A percentile compares a stretch with the other conserved stretches of the same genome.
phyloP scores from a whole-genome alignment of 2,888 invertebrate genomes.

The Bombylius discolor region DNA sequence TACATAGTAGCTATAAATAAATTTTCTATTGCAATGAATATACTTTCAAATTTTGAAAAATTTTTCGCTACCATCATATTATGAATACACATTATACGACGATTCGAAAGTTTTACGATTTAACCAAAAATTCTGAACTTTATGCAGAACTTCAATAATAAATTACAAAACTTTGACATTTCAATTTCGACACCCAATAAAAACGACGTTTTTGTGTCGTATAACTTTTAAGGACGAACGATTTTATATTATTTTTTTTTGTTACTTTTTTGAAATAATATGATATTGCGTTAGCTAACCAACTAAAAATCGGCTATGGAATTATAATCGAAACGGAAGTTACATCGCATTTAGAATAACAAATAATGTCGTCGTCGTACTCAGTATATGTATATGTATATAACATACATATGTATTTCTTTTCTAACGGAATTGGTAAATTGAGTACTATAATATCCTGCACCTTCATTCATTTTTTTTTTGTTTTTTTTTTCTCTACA shows the following conservation, averaged over 20 bases:
- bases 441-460: too few species aligned
- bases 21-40: too few species aligned
- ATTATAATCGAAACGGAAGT: not conserved
- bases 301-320: not conserved
- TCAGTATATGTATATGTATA: too few species aligned
- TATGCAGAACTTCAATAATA: conserved; percentile 2
- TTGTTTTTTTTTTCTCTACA: too few species aligned
- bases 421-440: too few species aligned
- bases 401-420: too few species aligned
- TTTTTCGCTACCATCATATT: too few species aligned
- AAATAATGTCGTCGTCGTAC: not conserved
- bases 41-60: too few species aligned
- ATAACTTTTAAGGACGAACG: not conserved
- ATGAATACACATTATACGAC: too few species aligned
- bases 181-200: conserved; percentile 13
- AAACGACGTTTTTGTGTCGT: not conserved
- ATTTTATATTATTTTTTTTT: not conserved
- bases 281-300: not conserved
- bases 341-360: not conserved
- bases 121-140: not conserved
- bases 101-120: not conserved
- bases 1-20: too few species aligned
- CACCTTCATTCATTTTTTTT: too few species aligned
- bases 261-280: not conserved
- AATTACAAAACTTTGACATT: conserved; percentile 12